These are phyloP conservation scores for Mylabris phalerata DNA, from an alignment of 1,140 invertebrate genomes.

Conservation along the genomic window DNA sequence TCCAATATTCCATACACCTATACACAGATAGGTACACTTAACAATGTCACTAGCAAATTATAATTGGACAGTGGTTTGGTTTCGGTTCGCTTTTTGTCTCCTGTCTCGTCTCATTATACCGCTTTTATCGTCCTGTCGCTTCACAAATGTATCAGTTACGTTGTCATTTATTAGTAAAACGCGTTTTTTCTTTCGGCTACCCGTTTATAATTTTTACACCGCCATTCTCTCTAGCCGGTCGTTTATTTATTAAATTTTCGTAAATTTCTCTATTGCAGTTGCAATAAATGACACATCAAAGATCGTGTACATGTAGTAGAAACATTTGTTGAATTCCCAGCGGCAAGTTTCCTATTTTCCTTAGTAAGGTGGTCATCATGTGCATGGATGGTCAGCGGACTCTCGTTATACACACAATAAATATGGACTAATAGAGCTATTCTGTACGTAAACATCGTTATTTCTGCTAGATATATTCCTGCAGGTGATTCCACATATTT, in stretches of 20 bases:
- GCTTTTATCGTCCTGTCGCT: constrained; percentile 1
- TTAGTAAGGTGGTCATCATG: constrained; percentile 29
- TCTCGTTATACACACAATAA: constrained; percentile 39
- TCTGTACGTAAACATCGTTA: constrained; percentile 39
- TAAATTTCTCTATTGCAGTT: no score
- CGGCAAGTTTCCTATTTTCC: constrained; percentile 27
- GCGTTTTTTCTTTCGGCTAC: no score
- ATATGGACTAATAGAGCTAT: constrained; percentile 39
- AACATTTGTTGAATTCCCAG: constrained; percentile 26
- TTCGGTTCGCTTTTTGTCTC: constrained; percentile 6
- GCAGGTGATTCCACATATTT: constrained; percentile 24
- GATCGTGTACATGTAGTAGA: neutral
- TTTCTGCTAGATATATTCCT: constrained; percentile 32
- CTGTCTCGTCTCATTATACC: constrained; percentile 7
- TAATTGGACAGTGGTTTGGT: constrained; percentile 3
- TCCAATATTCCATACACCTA: no score
- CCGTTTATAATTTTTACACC: no score
- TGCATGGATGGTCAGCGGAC: constrained; percentile 29
- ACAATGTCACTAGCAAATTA: neutral
- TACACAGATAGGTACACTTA: no score
- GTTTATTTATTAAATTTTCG: no score
- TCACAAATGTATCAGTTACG: constrained; percentile 9
- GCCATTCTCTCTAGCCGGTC: no score
- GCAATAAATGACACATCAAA: no score
- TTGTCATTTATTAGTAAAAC: constrained; percentile 1